Percentiles rank a stretch among this genome's conserved stretches.
These are phyloP conservation scores for Drosophila barbarae DNA, from an alignment of 2,888 invertebrate species.

Conservation along the genomic window DNA sequence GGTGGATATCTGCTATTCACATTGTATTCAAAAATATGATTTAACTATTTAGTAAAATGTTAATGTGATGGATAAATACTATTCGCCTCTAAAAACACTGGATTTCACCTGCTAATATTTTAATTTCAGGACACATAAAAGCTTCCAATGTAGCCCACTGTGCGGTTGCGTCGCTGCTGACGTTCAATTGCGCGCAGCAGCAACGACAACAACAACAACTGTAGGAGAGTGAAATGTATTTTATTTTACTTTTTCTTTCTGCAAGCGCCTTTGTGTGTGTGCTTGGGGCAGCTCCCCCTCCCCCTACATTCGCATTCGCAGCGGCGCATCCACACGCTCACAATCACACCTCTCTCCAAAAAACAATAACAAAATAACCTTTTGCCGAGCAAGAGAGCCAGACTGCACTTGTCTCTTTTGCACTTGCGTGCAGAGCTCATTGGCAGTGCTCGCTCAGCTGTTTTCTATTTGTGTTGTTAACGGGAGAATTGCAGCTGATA, in stretches of 20 bases:
- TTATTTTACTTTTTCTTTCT: conserved; percentile 42
- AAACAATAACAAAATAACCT: conserved; percentile 27
- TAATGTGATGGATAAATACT: no score
- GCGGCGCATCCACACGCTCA: conserved; percentile 13
- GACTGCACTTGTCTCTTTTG: conserved; percentile 18
- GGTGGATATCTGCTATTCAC: not conserved
- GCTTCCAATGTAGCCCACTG: conserved; percentile 4
- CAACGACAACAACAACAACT: conserved; percentile 38
- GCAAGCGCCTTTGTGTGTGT: conserved; percentile 16
- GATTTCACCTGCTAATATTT: no score
- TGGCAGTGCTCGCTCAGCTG: conserved; percentile 34
- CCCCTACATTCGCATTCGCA: conserved; percentile 15
- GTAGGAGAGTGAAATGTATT: conserved; percentile 45
- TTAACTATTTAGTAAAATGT: not conserved
- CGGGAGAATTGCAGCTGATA: conserved; percentile 53
- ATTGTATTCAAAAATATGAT: not conserved
- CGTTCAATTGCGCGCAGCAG: conserved; percentile 68
- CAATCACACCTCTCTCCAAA: conserved; percentile 19
- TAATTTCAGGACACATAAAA: not conserved
- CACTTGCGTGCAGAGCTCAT: conserved; percentile 16
- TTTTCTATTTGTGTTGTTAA: conserved; percentile 32
- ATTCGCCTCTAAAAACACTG: not conserved
- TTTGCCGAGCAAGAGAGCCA: conserved; percentile 12
- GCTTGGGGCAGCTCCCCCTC: conserved; percentile 20
- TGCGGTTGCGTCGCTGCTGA: conserved; percentile 47